These are phyloP conservation scores for Alligator mississippiensis DNA, from an alignment of 2,113 vertebrate species.

Conservation along the genomic window DNA sequence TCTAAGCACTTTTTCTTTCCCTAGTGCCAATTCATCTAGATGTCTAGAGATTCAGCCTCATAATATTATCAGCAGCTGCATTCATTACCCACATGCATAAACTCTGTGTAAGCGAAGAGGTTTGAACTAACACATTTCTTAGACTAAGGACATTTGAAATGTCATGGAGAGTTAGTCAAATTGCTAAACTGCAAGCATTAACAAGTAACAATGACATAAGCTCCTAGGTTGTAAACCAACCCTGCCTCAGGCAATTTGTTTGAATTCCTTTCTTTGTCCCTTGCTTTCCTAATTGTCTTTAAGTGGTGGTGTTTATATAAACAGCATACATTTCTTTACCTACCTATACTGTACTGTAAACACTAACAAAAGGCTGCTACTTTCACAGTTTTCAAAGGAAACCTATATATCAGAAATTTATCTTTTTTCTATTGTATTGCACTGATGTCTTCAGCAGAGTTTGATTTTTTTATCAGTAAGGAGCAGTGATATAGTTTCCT, in stretches of 20 bases:
- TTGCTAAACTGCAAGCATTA: slow-evolving; percentile 43
- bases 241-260: slow-evolving; percentile 10
- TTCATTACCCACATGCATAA: slow-evolving; percentile 5
- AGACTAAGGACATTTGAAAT: slow-evolving; percentile 34
- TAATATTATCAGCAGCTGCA: slow-evolving; percentile 24
- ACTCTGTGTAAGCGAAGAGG: not conserved
- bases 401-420: not conserved
- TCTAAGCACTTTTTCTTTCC: slow-evolving; percentile 15
- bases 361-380: not conserved
- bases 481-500: slow-evolving; percentile 41
- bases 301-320: not conserved
- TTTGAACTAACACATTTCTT: not conserved
- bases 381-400: not conserved
- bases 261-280: slow-evolving; percentile 1
- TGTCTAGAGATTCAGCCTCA: not conserved
- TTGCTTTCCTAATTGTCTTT: slow-evolving; percentile 16
- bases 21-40: not conserved
- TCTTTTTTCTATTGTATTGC: not conserved
- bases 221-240: slow-evolving; percentile 5
- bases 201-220: slow-evolving; percentile 25
- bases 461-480: slow-evolving; percentile 33
- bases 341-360: not conserved
- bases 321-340: not conserved
- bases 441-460: not conserved
- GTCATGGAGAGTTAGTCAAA: slow-evolving; percentile 28